Evolutionary conservation across 92 coral and sea anemone species (phyloP).

Genomic region (Desmophyllum pertusum): DNA sequence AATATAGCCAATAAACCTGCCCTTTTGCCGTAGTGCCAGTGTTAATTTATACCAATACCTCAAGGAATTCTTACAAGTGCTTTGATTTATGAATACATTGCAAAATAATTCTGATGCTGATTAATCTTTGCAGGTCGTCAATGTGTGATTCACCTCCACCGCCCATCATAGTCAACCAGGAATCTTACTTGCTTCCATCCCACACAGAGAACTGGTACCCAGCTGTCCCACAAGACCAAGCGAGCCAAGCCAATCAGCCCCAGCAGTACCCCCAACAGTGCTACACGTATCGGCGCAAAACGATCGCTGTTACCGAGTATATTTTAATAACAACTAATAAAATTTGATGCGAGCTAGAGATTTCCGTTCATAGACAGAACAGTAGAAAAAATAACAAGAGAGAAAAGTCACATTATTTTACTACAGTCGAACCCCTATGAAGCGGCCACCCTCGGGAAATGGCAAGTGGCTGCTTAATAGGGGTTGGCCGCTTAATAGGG

Average conservation of each 20-base stretch:
- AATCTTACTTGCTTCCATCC: slow-evolving; percentile 32
- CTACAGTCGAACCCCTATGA: too few species aligned
- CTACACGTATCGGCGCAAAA: slow-evolving; percentile 35
- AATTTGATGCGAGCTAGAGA: background rate
- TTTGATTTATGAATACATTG: background rate
- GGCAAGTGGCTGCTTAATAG: too few species aligned
- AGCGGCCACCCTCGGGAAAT: too few species aligned
- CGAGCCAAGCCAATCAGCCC: slow-evolving; percentile 29
- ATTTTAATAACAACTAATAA: background rate
- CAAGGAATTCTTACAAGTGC: too few species aligned
- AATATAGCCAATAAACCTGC: too few species aligned
- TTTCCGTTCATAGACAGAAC: background rate
- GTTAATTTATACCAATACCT: too few species aligned
- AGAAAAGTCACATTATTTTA: background rate
- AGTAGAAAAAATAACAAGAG: background rate
- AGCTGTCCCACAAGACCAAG: slow-evolving; percentile 53
- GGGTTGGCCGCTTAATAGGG: too few species aligned
- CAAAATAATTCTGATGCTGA: background rate
- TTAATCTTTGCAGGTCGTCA: slow-evolving; percentile 5
- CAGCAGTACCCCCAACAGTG: slow-evolving; percentile 28
- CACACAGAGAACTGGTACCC: slow-evolving; percentile 63
- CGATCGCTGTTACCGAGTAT: background rate
- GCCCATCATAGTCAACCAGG: slow-evolving; percentile 48
- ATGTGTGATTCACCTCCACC: slow-evolving; percentile 38
- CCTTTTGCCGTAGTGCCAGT: too few species aligned